These are phyloP conservation scores for Vidua chalybeata DNA, from an alignment of 2,113 vertebrate species.

Conservation along the genomic window DNA sequence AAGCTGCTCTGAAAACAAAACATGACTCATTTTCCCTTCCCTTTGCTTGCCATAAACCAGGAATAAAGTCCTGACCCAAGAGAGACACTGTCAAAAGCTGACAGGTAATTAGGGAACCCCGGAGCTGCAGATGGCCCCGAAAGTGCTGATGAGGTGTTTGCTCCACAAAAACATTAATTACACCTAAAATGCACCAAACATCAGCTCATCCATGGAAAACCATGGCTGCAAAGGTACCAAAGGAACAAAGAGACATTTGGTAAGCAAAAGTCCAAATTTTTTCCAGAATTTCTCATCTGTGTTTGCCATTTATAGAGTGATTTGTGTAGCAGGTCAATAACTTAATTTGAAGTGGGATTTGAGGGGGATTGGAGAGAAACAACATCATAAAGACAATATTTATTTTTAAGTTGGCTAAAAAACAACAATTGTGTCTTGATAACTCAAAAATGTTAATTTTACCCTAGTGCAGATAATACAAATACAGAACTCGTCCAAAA, in stretches of 20 bases:
- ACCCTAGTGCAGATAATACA: not conserved
- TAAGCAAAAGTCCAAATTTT: not conserved
- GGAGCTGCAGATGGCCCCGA: not conserved
- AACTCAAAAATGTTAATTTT: not conserved
- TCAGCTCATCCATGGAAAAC: not conserved
- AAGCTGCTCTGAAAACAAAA: not conserved
- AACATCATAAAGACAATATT: not conserved
- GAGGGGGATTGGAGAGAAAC: not conserved
- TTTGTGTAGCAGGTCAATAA: not conserved
- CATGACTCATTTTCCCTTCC: not conserved
- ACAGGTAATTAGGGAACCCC: not conserved
- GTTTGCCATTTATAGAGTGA: not conserved
- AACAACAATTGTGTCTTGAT: not conserved
- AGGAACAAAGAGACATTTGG: not conserved
- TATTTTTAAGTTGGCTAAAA: not conserved
- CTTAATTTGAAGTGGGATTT: not conserved
- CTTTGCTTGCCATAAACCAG: not conserved
- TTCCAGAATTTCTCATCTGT: not conserved
- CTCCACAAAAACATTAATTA: not conserved
- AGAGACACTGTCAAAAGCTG: not conserved
- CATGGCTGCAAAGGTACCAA: accelerated
- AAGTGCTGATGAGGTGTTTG: not conserved
- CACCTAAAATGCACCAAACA: not conserved
- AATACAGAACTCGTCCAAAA: not conserved
- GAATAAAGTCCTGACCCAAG: not conserved